phyloP scores from a whole-genome alignment of 1,140 invertebrate species.

The Hesperophylax magnus region DNA sequence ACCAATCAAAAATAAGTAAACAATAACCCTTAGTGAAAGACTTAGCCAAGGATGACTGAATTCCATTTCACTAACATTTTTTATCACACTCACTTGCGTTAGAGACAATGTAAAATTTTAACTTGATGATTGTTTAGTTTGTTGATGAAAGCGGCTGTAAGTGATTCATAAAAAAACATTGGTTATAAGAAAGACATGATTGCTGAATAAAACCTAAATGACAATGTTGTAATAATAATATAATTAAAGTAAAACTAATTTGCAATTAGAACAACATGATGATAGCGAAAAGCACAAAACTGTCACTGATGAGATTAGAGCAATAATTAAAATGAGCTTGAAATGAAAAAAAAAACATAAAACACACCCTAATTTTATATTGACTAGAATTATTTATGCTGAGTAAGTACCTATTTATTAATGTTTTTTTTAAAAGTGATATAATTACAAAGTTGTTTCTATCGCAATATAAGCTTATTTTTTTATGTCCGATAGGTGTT shows the following conservation, averaged over 20 bases:
- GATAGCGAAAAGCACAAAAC: conserved; percentile 12
- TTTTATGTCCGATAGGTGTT: neutral
- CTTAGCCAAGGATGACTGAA: too few relatives aligned
- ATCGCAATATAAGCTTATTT: neutral
- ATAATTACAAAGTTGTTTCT: neutral
- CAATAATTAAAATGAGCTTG: conserved; percentile 8
- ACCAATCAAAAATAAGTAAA: too few relatives aligned
- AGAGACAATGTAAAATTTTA: too few relatives aligned
- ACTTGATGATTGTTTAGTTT: too few relatives aligned
- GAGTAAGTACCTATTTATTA: neutral
- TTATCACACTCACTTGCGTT: too few relatives aligned
- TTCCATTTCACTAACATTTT: too few relatives aligned
- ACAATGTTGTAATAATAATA: neutral
- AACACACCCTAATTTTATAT: neutral
- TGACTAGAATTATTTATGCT: neutral
- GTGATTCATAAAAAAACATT: too few relatives aligned
- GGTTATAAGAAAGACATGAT: too few relatives aligned
- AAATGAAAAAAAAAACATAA: neutral
- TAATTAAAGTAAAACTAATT: neutral
- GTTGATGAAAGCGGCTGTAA: too few relatives aligned
- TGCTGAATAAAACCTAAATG: too few relatives aligned
- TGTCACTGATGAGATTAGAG: conserved; percentile 13
- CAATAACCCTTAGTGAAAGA: too few relatives aligned
- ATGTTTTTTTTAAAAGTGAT: neutral
- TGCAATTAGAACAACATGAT: neutral